Percentiles rank a stretch among this genome's conserved stretches.
These are phyloP conservation scores for Indicator maculatus DNA, from an alignment of 2,113 vertebrate genomes.

Conservation along the genomic window DNA sequence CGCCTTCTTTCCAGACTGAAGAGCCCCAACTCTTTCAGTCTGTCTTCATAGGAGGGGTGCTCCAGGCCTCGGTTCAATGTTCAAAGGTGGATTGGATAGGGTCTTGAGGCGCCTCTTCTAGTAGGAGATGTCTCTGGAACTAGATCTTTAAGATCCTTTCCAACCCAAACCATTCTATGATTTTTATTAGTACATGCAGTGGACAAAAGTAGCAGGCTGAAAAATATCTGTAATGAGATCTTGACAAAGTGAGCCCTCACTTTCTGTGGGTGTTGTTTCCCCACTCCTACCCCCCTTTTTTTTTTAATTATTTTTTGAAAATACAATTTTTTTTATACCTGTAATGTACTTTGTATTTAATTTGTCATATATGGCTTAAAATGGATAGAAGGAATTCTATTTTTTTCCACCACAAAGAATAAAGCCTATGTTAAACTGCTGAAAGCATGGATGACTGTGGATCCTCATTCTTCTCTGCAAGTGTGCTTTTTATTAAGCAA, in stretches of 20 bases:
- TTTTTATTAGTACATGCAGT: background rate
- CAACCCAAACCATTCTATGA: background rate
- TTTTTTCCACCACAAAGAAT: background rate
- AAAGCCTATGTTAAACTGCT: background rate
- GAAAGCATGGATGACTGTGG: background rate
- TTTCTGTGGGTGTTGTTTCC: accelerated
- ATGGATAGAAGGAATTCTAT: background rate
- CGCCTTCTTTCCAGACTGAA: too few relatives aligned
- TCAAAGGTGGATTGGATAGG: too few relatives aligned
- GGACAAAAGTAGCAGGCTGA: background rate
- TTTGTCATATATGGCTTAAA: background rate
- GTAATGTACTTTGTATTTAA: background rate
- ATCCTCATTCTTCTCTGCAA: background rate
- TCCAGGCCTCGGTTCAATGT: too few relatives aligned
- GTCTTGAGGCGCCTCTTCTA: too few relatives aligned
- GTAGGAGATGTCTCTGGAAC: too few relatives aligned
- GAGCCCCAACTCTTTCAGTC: too few relatives aligned
- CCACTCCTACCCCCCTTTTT: background rate
- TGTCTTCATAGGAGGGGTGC: too few relatives aligned
- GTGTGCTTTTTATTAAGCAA: background rate
- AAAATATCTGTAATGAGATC: background rate
- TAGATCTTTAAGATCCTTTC: too few relatives aligned
- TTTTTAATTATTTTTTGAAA: background rate
- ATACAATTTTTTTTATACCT: background rate
- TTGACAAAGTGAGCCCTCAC: accelerated